Base-by-base conservation (phyloP, 2,888 invertebrate genomes). In the Mythimna impura region DNA sequence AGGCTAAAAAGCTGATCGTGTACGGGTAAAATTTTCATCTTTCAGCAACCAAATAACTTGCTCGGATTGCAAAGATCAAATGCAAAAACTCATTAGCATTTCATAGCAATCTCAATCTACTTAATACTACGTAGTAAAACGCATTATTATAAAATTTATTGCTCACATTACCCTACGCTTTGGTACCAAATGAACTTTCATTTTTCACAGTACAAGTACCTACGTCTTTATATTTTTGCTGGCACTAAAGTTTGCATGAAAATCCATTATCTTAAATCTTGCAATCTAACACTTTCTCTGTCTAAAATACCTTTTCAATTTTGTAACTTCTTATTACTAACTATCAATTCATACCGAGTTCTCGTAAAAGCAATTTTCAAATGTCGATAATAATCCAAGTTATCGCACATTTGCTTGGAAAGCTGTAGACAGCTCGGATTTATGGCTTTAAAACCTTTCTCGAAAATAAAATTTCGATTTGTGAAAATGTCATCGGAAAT, bases 351-450 rank as follows among this genome's bases (percentile, higher is more conserved):
- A 57, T 67, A 71, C 71, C 30, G 22, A 65, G 60, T 61, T 20
- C 30, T 73, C 66, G 70, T 80, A 70, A 74, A 76, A 66, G 74
- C 71, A 71, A 82, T 78, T 81, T 76, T 71, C 70, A 71, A 82
- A 85, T 71, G 71, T 64, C 75, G 70, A 76, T 76, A 76, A 80
- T 81, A 76, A 80, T 81, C 80, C 78, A 65, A 78, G 62, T 78
- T 73, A 78, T 81, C 70, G 67, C 36, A 76, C 81, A 66, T 80
- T 80, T 73, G 60, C 78, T 73, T 78, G 68, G 63, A 73, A 77
- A 78, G 36, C 61, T 67, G 77, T 30, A 71, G 81, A 81, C 81
- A 81, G 81, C 52, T 63, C 20, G 52, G 66, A 81, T 81, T 81
- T 81, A 81, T 78, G 20, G 71, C 81, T 73, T 71, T 67, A 62